These are phyloP conservation scores for Ascaphus truei DNA, from an alignment of 2,113 vertebrate genomes.

Conservation along the genomic window DNA sequence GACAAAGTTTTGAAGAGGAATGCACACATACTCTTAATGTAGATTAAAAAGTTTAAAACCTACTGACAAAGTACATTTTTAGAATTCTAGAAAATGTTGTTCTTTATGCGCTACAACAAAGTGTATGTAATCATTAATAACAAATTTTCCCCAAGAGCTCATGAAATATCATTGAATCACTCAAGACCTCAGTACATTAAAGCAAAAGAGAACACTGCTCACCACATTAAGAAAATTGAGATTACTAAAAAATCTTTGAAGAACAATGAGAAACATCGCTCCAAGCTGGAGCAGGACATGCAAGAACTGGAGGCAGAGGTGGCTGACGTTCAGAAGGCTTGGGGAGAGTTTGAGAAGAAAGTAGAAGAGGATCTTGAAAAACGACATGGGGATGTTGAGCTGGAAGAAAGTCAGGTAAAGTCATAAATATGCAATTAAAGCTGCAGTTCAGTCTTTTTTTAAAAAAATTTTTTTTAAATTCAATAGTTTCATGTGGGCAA, in stretches of 20 bases:
- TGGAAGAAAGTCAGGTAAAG: constrained; percentile 80
- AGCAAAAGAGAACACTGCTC: constrained; percentile 82
- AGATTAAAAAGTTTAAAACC: too few species aligned
- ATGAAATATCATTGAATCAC: constrained; percentile 73
- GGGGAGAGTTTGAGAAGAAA: constrained; percentile 71
- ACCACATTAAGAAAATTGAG: constrained; percentile 79
- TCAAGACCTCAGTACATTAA: constrained; percentile 79
- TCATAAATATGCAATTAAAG: too few species aligned
- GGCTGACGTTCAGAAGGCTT: constrained; percentile 62
- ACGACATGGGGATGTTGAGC: constrained; percentile 59
- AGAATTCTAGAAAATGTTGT: too few species aligned
- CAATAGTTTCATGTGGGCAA: too few species aligned
- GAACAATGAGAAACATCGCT: constrained; percentile 59
- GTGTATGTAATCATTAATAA: too few species aligned
- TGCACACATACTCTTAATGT: too few species aligned
- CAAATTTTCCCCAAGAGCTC: constrained; percentile 60
- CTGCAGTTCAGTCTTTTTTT: too few species aligned
- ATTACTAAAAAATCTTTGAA: constrained; percentile 51
- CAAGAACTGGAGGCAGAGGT: constrained; percentile 63
- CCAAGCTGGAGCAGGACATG: constrained; percentile 68
- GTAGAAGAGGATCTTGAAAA: constrained; percentile 52
- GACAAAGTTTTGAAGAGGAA: too few species aligned
- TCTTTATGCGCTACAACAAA: too few species aligned
- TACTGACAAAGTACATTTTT: too few species aligned
- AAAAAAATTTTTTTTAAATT: too few species aligned